A percentile compares a stretch with the other conserved stretches of the same genome.
Conservation (phyloP, 1,140 invertebrate species). For the Dreissena rostriformis region DNA sequence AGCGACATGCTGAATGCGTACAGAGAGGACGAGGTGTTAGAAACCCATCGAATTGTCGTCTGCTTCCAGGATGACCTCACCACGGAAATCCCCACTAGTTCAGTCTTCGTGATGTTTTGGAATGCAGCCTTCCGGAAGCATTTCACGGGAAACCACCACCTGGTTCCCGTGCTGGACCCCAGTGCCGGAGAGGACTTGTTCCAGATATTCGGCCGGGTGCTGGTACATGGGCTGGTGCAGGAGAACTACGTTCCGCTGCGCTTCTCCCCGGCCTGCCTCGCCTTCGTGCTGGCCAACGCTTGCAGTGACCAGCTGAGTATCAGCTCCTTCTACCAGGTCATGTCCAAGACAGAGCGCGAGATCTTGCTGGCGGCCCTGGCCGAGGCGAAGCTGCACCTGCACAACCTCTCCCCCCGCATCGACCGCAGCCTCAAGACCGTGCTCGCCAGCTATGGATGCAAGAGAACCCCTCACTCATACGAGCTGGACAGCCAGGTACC, state of each 20-base stretch:
- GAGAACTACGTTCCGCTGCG: constrained; percentile 49
- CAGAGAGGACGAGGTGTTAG: constrained; percentile 11
- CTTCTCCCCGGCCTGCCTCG: constrained; percentile 41
- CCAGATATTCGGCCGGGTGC: constrained; percentile 47
- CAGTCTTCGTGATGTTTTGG: constrained; percentile 54
- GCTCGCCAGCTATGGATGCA: constrained; percentile 50
- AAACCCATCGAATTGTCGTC: constrained; percentile 13
- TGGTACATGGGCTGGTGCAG: constrained; percentile 48
- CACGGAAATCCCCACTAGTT: background rate
- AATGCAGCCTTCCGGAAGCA: constrained; percentile 46
- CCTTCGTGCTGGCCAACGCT: constrained; percentile 20
- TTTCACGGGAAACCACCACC: constrained; percentile 52
- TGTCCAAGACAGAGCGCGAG: constrained; percentile 48
- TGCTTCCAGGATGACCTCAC: constrained; percentile 17
- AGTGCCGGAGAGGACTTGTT: constrained; percentile 44
- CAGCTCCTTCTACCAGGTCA: constrained; percentile 44
- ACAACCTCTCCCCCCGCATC: constrained; percentile 36
- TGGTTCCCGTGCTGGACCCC: constrained; percentile 48
- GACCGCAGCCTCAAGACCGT: constrained; percentile 42
- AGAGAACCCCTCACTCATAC: constrained; percentile 29
- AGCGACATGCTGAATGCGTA: constrained; percentile 30
- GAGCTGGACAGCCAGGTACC: constrained; percentile 28
- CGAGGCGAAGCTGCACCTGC: constrained; percentile 33
- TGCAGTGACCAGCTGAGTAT: constrained; percentile 40
- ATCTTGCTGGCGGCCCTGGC: constrained; percentile 35